Evolutionary conservation across 1,140 invertebrate species (phyloP), one percentile per base, ranked within the genome.

Genomic region (Zaprionus kolodkinae): DNA sequence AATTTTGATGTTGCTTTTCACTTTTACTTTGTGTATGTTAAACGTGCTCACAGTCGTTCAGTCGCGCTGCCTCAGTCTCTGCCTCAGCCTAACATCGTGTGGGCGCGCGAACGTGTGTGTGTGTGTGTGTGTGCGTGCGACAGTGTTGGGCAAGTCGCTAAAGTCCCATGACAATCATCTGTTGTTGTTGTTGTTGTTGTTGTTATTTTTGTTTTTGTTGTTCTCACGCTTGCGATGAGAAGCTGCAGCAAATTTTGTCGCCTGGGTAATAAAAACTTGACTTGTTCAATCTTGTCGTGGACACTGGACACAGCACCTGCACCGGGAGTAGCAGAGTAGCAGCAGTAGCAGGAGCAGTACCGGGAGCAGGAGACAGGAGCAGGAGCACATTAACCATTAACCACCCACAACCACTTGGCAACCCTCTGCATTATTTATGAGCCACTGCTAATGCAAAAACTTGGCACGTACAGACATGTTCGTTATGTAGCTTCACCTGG

Each of bases 1-100:
- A 84, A 89, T 88, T 88, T 89, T 89, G 75, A 85, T 88, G 86
- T 81, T 89, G 86, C 86, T 89, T 89, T 89, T 89, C 85, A 89
- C 85, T 89, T 89, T 89, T 89, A 90, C 86, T 89, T 89, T 85
- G 85, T 84, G 85, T 80, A 75, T 76, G 84, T 84, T 74, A 71
- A 84, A 83, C 76, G 77, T 88, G 84, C 60, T 50, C 56, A 66
- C 62, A 56, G 57, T 72, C 21, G 21, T 2, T 21, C 21, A 21
- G 21, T 21, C 21, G 21, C 21, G 21, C 21, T 21, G 21, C 21
- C 62, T 40, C 35, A 25, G 48, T 50, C 30, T 45, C 40, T 9
- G 59, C n/a, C 48, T 52, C 35, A 35, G 59, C 40, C n/a, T 61
- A 36, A 21, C n/a, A 52, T 11, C 33, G 12, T 52, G 56, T 52